Evolutionary conservation across 2,797 vertebrate species (phyloP), one percentile per base, ranked within the genome.

Genomic region (Parotocinclus haroldoi): DNA sequence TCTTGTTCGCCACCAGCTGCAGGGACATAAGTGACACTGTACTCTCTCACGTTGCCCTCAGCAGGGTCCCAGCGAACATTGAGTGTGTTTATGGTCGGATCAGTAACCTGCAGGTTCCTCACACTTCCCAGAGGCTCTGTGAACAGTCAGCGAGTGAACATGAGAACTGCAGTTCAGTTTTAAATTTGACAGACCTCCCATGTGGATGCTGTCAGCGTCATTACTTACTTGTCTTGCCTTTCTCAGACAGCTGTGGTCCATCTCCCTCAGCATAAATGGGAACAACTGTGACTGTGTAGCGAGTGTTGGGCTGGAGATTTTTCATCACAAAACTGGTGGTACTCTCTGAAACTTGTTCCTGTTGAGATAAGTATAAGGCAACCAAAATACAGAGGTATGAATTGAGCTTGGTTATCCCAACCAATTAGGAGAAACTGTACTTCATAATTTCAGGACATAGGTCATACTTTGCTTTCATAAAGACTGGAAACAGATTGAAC

Each of bases 41-140:
- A 98, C 48, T 96, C 94, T 0, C 94, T 92, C 4, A 96, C 95
- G 16, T 71, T 94, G 19, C 96, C 96, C 80, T 98, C 96, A 0
- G 96, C 92, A 0, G 96, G 91, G 17, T 96, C 93, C 96, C 96
- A 99, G 76, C 94, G 92, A 48, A 96, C 86, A n/a, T 90, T 96
- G 68, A 99, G 75, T 13, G 91, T 91, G 82, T 93, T 97, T 72
- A 93, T 95, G 58, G 93, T 95, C 13, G 95, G 95, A 72, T 99
- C 92, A 0, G 90, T 95, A 0, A 98, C 94, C 75, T 93, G 84
- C 54, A 98, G 87, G 79, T 96, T 99, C 81, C 81, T 93, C 46
- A 90, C 94, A 0, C 89, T 91, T 40, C 91, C 95, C 77, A 98
- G 86, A 60, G 95, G 94, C 75, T 87, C 97, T 99, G 72, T 64